Conservation (phyloP, 2,113 vertebrate species). For the Myodes glareolus region DNA sequence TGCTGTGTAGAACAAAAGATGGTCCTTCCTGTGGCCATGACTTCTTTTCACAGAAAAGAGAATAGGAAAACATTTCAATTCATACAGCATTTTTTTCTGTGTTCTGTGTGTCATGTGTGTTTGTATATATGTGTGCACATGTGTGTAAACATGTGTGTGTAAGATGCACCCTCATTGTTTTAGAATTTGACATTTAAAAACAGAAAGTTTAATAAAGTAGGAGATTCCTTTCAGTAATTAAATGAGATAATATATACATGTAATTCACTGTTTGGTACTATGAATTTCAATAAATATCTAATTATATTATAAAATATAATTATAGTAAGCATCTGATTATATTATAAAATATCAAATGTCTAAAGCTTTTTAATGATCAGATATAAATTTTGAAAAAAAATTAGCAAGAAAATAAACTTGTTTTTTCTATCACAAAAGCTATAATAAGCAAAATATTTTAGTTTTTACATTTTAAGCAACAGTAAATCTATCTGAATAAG, state of each 20-base stretch:
- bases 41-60: background rate
- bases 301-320: no score
- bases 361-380: background rate
- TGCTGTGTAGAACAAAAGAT: background rate
- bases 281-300: background rate
- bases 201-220: background rate
- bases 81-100: background rate
- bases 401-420: background rate
- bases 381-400: background rate
- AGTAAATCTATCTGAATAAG: background rate
- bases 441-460: background rate
- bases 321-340: background rate
- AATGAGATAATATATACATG: background rate
- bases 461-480: conserved; percentile 1
- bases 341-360: background rate
- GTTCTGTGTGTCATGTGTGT: background rate
- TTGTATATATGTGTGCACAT: background rate
- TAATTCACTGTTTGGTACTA: background rate
- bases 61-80: background rate
- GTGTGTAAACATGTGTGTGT: background rate
- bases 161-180: background rate
- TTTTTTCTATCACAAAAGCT: background rate
- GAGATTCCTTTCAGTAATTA: background rate
- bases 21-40: background rate
- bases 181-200: background rate